phyloP scores from a whole-genome alignment of 2,888 invertebrate species.

The Dendrolimus houi region DNA sequence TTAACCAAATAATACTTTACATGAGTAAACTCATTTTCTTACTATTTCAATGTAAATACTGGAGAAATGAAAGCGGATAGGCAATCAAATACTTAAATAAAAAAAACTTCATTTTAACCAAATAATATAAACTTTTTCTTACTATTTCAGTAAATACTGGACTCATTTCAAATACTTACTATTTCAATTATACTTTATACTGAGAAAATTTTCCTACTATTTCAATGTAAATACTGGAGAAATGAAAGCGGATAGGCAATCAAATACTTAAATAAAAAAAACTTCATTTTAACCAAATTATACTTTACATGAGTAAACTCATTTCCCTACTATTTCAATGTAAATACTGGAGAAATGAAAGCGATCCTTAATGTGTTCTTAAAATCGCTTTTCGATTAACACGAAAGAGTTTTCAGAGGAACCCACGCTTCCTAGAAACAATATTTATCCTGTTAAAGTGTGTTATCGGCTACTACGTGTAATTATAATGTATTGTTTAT shows the following conservation, averaged over 20 bases:
- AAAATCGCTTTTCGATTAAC: not conserved
- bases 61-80: not conserved
- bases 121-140: too few species aligned
- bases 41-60: not conserved
- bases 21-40: not conserved
- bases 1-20: not conserved
- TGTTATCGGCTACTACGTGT: not conserved
- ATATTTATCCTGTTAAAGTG: not conserved
- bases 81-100: too few species aligned
- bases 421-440: not conserved
- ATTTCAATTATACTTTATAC: too few species aligned
- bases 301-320: not conserved
- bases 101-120: too few species aligned
- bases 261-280: too few species aligned
- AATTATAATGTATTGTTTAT: conserved; percentile 1
- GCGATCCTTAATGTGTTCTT: not conserved
- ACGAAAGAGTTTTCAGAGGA: not conserved
- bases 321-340: not conserved
- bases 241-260: too few species aligned
- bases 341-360: not conserved
- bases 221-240: too few species aligned
- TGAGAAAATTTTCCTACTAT: too few species aligned
- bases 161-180: too few species aligned
- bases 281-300: too few species aligned
- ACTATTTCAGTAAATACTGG: too few species aligned